Evolutionary conservation across 2,888 invertebrate species (phyloP).

Genomic region (Netelia inedita): DNA sequence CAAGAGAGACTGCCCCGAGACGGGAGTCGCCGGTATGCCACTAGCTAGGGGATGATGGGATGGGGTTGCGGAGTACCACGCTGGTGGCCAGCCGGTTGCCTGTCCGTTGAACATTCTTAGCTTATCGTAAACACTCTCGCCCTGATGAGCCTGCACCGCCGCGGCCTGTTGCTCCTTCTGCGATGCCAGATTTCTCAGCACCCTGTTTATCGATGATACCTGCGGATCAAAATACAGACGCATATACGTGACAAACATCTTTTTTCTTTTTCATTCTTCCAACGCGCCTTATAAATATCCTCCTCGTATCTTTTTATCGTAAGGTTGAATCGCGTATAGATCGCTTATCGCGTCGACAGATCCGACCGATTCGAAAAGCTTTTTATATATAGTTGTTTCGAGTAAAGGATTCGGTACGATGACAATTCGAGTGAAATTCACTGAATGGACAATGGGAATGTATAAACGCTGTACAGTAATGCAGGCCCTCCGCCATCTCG

Average conservation of each 20-base stretch:
- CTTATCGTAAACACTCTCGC: conserved; percentile 97
- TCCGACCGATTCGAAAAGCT: conserved; percentile 13
- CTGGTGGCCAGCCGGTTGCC: conserved; percentile 91
- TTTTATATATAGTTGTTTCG: conserved; percentile 12
- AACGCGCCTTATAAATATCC: conserved; percentile 1
- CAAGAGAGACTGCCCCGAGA: conserved; percentile 83
- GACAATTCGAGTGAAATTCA: background rate
- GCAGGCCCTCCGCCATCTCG: conserved; percentile 21
- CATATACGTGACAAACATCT: background rate
- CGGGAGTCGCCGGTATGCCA: conserved; percentile 82
- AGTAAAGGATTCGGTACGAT: conserved; percentile 27
- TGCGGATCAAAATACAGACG: conserved; percentile 84
- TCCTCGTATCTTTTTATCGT: background rate
- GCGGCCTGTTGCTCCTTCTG: conserved; percentile 97
- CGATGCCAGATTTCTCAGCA: conserved; percentile 97
- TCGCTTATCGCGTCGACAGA: conserved; percentile 10
- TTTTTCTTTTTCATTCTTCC: background rate
- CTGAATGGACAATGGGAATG: conserved; percentile 64
- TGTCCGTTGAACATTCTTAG: conserved; percentile 97
- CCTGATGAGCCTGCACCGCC: conserved; percentile 87
- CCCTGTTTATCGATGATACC: conserved; percentile 99
- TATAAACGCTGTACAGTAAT: background rate
- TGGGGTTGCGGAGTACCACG: conserved; percentile 94
- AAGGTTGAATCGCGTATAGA: conserved; percentile 10
- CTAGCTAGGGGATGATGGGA: conserved; percentile 88